Percentiles rank a stretch among this genome's conserved stretches.
phyloP scores from a whole-genome alignment of 2,113 vertebrate genomes.

The Elaphurus davidianus region DNA sequence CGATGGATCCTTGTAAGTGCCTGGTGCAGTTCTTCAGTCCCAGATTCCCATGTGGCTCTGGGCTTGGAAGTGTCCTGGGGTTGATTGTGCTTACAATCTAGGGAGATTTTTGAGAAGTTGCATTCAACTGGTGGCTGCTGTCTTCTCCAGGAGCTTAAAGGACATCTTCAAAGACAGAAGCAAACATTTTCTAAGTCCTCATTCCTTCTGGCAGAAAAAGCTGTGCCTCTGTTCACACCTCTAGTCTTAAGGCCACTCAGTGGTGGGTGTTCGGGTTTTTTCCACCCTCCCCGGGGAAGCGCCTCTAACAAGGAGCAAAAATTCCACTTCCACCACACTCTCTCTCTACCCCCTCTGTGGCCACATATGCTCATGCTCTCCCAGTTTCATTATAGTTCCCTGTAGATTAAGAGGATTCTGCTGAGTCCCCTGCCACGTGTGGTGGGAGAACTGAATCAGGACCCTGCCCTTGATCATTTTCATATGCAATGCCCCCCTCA shows the following conservation, averaged over 20 bases:
- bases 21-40: rapidly evolving
- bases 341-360: rapidly evolving
- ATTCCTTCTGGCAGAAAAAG: not conserved
- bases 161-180: not conserved
- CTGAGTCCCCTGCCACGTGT: rapidly evolving
- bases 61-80: rapidly evolving
- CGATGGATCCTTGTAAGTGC: rapidly evolving
- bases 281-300: not conserved
- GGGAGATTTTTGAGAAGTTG: not conserved
- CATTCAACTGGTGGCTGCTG: not conserved
- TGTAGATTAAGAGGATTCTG: not conserved
- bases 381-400: not conserved
- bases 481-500: rapidly evolving
- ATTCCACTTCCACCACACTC: rapidly evolving
- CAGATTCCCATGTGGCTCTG: rapidly evolving
- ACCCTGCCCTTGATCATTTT: not conserved
- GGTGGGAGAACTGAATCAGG: not conserved
- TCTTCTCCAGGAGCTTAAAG: not conserved
- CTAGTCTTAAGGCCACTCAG: rapidly evolving
- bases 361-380: rapidly evolving
- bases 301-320: not conserved
- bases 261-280: not conserved
- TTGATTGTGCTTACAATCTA: rapidly evolving
- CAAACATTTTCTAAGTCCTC: not conserved
- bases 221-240: rapidly evolving